Base-by-base conservation (phyloP, 30 jellyfish, hydroid and myxozoan species). In the Aurelia aurita complex sp. Pacific region DNA sequence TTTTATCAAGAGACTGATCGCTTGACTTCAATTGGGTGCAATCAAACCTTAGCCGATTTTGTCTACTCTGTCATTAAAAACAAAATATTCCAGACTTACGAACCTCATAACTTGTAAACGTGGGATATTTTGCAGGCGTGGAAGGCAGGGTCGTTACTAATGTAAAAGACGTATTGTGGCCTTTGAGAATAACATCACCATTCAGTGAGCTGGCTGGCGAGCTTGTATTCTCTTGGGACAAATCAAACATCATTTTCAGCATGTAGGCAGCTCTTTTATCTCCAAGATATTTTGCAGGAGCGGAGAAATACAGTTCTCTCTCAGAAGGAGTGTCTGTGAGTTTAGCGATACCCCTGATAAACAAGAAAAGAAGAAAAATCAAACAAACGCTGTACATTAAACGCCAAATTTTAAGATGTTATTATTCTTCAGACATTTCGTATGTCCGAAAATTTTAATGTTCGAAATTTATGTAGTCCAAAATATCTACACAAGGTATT, bases 251-350 rank as follows among this genome's bases (percentile, higher is more conserved):
- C 52, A 94, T 65, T 35, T 64, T 76, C 87, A 87, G 76, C 98
- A 94, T 94, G 86, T 94, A 83, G 16, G 96, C 74, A 8, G 89
- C 79, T 50, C 98, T 57, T 67, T 94, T 94, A 73, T 89, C 92
- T 17, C 98, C 98, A 67, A 94, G 98, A 62, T 73, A 94, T 64
- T 75, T 88, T 55, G 83, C 61, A 43, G 98, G 98, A 34, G 97
- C 98, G 53, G 97, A 77, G 66, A 69, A 94, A 81, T 51, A 94
- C 34, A 94, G 86, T 66, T 77, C 89, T 15, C 67, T 77, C 34
- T 70, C 83, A 64, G 57, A 65, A 34, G 51, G 64, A 46, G 69
- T 77, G 80, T 94, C 90, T 7, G 81, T 59, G 19, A 88, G 85
- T 54, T 94, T 85, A 17, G 88, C 90, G 43, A 29, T 73, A 9